These are phyloP conservation scores for Podarcis raffonei DNA, from an alignment of 2,113 vertebrate species.

Conservation along the genomic window DNA sequence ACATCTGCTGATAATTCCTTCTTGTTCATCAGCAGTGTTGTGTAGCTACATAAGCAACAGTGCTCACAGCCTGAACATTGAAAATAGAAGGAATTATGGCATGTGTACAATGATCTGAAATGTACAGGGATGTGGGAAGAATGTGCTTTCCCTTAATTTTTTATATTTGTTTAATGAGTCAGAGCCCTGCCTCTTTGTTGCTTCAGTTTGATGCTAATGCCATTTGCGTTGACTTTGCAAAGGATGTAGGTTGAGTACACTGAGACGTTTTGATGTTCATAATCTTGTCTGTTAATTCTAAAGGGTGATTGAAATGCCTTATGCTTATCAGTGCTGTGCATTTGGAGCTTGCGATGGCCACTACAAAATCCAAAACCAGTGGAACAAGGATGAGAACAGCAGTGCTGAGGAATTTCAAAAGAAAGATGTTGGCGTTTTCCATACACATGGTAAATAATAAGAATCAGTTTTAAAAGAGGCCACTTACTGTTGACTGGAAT, in stretches of 20 bases:
- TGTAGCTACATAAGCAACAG: background rate
- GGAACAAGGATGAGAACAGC: slow-evolving; percentile 79
- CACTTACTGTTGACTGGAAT: background rate
- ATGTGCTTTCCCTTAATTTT: background rate
- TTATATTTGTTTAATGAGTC: background rate
- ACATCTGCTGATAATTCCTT: too few relatives aligned
- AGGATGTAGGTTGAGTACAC: background rate
- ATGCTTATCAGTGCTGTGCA: slow-evolving; percentile 93
- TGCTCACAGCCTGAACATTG: background rate
- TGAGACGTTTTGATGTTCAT: background rate
- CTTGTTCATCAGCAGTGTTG: too few relatives aligned
- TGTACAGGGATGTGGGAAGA: background rate
- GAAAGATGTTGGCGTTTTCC: slow-evolving; percentile 77
- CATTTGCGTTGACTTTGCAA: background rate
- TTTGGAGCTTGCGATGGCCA: slow-evolving; percentile 85
- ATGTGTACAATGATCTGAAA: background rate
- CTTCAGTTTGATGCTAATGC: background rate
- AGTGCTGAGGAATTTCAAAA: slow-evolving; percentile 75
- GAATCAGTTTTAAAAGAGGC: background rate
- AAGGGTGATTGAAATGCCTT: slow-evolving; percentile 94
- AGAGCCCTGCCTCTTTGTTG: background rate
- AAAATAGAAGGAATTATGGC: background rate
- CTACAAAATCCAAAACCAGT: slow-evolving; percentile 75
- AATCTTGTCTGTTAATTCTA: slow-evolving; percentile 46
- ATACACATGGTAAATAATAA: slow-evolving; percentile 77